Percentiles rank a stretch among this genome's conserved stretches.
Conservation (phyloP, 2,888 invertebrate species). For the Neoascia interrupta region DNA sequence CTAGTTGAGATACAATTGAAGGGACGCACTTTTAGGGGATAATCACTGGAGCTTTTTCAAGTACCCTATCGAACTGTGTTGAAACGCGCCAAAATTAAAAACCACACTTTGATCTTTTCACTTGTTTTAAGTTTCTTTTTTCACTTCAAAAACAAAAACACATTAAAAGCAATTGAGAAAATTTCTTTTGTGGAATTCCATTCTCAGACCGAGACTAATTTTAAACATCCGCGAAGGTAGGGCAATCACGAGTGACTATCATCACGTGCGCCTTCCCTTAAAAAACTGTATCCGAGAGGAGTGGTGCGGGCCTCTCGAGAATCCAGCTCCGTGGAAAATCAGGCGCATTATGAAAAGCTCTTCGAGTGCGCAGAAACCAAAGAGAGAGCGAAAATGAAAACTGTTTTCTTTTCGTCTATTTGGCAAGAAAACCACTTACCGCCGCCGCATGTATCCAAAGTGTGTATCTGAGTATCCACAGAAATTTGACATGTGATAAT, state of each 20-base stretch:
- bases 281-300: not conserved
- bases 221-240: slow-evolving; percentile 7
- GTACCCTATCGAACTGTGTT: no score
- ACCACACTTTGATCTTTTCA: not conserved
- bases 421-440: not conserved
- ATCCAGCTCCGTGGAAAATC: slow-evolving; percentile 5
- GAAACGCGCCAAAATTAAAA: not conserved
- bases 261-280: slow-evolving; percentile 30
- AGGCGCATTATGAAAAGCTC: slow-evolving; percentile 39
- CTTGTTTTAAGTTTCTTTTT: not conserved
- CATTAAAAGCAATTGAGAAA: not conserved
- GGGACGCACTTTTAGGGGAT: not conserved
- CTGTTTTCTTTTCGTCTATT: not conserved
- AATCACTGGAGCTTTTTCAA: not conserved
- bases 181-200: not conserved
- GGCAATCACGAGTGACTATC: slow-evolving; percentile 39
- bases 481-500: no score
- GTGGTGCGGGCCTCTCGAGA: slow-evolving; percentile 5
- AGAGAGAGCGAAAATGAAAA: not conserved
- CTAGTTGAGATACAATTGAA: not conserved
- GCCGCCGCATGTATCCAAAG: not conserved
- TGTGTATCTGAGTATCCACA: no score
- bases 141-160: not conserved
- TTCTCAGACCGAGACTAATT: not conserved
- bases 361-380: not conserved